Evolutionary conservation across 2,888 invertebrate species (phyloP), one percentile per base, ranked within the genome.

Genomic region (Cecidostiba fungosa): DNA sequence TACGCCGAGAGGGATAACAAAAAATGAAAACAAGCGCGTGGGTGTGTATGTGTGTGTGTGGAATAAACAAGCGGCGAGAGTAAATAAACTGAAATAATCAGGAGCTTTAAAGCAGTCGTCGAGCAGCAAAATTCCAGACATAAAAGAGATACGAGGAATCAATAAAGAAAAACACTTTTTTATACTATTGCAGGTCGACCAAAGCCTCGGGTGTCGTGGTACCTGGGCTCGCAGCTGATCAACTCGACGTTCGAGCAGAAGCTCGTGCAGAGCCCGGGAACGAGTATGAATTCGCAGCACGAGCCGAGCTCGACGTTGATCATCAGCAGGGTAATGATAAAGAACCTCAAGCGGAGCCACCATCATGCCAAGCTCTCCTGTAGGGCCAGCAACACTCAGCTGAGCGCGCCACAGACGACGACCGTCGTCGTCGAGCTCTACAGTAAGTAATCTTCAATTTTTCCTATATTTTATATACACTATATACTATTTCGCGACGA

Each of bases 301-400:
- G 43, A 59, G 16, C 29, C 14, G 2, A 47, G 16, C 0, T 50
- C 69, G 23, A 83, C 83, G 14, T 10, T 85, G 8, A 85, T 87
- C 26, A 95, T 97, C 91, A 98, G 98, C 94, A 96, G 96, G 90
- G 95, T 98, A 89, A 96, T 96, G 88, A 97, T 97, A 92, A 96
- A 96, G 88, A 96, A 96, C 92, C 96, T 98, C 89, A 97, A 97
- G 77, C 94, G 98, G 82, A 97, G 96, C 93, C 97, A 98, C 94
- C 95, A 98, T 90, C 97, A 97, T 94, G 95, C 97, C 86, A 95
- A 97, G 91, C 96, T 98, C 91, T 96, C 97, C 90, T 98, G 98
- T 94, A 97, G 97, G 94, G 98, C 98, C 47, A 96, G 96, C 90
- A 98, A 98, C 93, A 98, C 97, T 89, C 97, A 97, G 93, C 94